Base-by-base conservation (phyloP, 2,113 vertebrate species). In the Pholis gunnellus region DNA sequence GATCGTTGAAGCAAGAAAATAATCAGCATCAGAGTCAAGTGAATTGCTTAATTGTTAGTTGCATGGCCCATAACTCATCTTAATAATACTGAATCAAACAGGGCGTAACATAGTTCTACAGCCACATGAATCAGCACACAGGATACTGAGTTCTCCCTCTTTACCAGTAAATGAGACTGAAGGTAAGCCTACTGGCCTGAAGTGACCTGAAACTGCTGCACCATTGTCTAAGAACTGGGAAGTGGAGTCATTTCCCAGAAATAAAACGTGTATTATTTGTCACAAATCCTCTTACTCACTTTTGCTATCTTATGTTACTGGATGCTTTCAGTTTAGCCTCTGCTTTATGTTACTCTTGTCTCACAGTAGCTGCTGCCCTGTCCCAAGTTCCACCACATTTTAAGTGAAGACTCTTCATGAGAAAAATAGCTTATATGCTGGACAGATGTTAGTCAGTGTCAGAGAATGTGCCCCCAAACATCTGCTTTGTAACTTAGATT, bases 161-260 rank as follows among this genome's bases (percentile, higher is more conserved):
- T 52, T 85, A 31, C 46, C 72, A 36, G 81, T 82, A 87, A 83
- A 81, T 56, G 18, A 29, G 14, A 66, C n/a, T 61, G 22, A 56
- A 9, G 18, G n/a, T 52, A 7, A 31, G 48, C 48, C 48, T 50
- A 2, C 7, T 13, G 9, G 15, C 40, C 9, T n/a, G n/a, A n/a
- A 27, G 40, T 78, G 54, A 59, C 20, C 60, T 82, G 42, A 79
- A 68, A 87, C n/a, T n/a, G n/a, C 64, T 59, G 64, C 52, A 81
- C 75, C 59, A 71, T 82, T 82, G 77, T 88, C 68, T 72, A 40
- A 29, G 27, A 72, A 18, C 34, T 74, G 56, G 87, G 70, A 75
- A 83, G 57, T 59, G 11, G 64, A 83, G 75, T 81, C 78, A 91
- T 83, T 87, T 89, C 79, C 76, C 38, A 65, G 29, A 66, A n/a